Evolutionary conservation across 2,797 vertebrate species (phyloP).

Genomic region (Oryzias dopingdopingensis): DNA sequence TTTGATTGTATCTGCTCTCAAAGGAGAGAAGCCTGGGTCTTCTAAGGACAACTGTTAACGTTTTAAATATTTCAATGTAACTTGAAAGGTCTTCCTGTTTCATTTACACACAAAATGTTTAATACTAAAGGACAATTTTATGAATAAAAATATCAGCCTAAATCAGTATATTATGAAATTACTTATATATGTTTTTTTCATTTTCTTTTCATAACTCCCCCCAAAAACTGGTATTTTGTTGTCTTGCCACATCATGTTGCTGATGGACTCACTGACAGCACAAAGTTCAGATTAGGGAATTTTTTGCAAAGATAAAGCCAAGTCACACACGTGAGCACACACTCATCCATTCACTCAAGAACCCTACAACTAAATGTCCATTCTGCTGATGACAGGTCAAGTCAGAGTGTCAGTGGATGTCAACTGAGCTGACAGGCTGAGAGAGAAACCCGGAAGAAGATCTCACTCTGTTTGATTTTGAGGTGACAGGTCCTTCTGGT

Average conservation of each 20-base stretch:
- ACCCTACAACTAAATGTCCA: conserved; percentile 46
- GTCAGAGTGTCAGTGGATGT: conserved; percentile 52
- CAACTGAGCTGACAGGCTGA: conserved; percentile 53
- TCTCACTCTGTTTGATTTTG: conserved; percentile 48
- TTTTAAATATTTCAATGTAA: too few relatives aligned
- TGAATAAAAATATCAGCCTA: background rate
- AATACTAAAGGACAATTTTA: background rate
- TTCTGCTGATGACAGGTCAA: conserved; percentile 58
- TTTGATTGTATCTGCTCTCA: too few relatives aligned
- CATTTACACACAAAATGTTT: too few relatives aligned
- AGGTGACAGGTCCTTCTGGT: conserved; percentile 73
- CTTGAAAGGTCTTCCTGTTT: too few relatives aligned
- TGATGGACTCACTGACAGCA: conserved; percentile 7
- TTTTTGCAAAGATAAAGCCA: conserved; percentile 3
- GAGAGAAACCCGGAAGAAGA: conserved; percentile 66
- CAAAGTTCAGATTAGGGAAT: background rate
- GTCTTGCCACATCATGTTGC: background rate
- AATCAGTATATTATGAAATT: background rate
- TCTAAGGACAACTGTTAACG: too few relatives aligned
- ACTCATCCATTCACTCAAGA: conserved; percentile 7
- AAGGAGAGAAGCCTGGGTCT: too few relatives aligned
- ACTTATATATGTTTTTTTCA: background rate
- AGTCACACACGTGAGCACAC: conserved; percentile 2
- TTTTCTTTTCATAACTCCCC: background rate
- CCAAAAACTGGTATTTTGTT: background rate